Conservation (phyloP, 2,113 vertebrate genomes). For the Lophotis ruficrista region DNA sequence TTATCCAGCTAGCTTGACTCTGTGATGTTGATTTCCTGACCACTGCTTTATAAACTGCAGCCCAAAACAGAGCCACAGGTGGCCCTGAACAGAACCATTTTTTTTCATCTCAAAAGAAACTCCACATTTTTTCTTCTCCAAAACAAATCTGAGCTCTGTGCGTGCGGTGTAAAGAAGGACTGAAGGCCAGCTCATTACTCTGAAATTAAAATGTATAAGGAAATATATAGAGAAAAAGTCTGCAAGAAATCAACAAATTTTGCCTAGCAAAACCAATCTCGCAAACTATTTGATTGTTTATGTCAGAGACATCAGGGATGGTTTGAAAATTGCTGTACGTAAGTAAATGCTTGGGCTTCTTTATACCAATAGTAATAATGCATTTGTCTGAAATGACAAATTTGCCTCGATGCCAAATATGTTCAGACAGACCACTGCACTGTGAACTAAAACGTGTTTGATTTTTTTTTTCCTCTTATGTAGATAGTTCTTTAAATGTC, state of each 20-base stretch:
- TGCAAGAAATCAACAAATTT: not conserved
- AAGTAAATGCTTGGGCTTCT: not conserved
- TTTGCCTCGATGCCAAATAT: not conserved
- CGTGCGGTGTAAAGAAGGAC: not conserved
- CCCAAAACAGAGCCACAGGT: not conserved
- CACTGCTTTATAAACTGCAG: not conserved
- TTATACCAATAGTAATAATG: not conserved
- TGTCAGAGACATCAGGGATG: not conserved
- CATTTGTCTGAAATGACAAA: not conserved
- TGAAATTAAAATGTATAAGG: not conserved
- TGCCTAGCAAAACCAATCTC: not conserved
- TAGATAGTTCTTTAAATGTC: not conserved
- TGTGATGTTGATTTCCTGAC: not conserved
- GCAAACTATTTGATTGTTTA: not conserved
- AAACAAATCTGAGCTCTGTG: not conserved
- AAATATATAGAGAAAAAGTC: not conserved
- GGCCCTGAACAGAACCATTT: not conserved
- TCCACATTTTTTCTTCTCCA: not conserved
- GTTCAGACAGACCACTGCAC: not conserved
- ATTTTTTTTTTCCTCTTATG: not conserved
- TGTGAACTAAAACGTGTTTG: not conserved
- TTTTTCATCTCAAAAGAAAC: not conserved
- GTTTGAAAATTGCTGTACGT: not conserved
- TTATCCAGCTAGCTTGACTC: not conserved
- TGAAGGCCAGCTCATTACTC: not conserved